phyloP scores from a whole-genome alignment of 2,888 invertebrate species.

The Slavum lentiscoides region DNA sequence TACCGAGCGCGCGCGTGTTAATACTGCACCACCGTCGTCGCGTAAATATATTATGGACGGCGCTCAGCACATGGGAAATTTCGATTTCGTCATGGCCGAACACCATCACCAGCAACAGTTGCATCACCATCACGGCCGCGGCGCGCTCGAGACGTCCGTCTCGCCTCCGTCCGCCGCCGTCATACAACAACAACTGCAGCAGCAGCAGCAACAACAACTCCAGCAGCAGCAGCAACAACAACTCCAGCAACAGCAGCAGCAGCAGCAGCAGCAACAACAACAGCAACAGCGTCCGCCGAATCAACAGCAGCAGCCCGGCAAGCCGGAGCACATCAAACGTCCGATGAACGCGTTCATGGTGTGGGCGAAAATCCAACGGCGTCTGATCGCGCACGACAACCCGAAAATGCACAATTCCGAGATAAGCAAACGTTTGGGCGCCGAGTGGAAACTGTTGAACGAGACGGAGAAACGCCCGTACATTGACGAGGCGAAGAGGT shows the following conservation, averaged over 20 bases:
- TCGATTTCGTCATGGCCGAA: slow-evolving; percentile 35
- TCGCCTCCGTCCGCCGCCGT: slow-evolving; percentile 12
- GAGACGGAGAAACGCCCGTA: slow-evolving; percentile 89
- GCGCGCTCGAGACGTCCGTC: slow-evolving; percentile 28
- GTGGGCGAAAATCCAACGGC: slow-evolving; percentile 88
- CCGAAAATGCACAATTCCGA: slow-evolving; percentile 91
- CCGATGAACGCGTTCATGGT: slow-evolving; percentile 99
- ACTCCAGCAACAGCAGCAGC: too few species aligned
- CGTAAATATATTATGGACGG: slow-evolving; percentile 29
- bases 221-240: too few species aligned
- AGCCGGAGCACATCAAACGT: slow-evolving; percentile 76
- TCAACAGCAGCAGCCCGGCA: not conserved
- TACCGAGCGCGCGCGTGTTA: too few species aligned
- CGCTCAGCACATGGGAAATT: slow-evolving; percentile 28
- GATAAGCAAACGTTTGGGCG: slow-evolving; percentile 88
- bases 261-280: not conserved
- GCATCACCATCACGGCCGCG: slow-evolving; percentile 16
- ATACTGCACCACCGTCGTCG: not conserved
- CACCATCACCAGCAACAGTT: slow-evolving; percentile 21
- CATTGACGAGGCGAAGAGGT: slow-evolving; percentile 90
- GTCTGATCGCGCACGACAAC: slow-evolving; percentile 91
- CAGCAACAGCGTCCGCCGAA: not conserved
- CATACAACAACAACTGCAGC: slow-evolving; percentile 22
- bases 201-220: slow-evolving; percentile 15
- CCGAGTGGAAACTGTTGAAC: slow-evolving; percentile 88